These are phyloP conservation scores for Coelopa pilipes DNA, from an alignment of 2,888 invertebrate species.

Conservation along the genomic window DNA sequence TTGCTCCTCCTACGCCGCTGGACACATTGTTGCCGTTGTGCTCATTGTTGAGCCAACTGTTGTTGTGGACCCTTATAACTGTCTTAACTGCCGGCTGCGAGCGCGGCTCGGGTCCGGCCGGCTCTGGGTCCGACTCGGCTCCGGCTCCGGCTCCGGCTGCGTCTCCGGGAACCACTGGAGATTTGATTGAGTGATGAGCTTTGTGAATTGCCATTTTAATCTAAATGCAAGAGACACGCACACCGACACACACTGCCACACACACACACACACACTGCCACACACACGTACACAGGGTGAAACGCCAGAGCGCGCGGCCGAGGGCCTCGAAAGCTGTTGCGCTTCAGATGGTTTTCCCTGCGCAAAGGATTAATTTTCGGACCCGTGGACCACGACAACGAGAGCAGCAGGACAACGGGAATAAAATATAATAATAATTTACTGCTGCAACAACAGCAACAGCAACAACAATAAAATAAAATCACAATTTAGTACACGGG, in stretches of 20 bases:
- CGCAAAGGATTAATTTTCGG: conserved; percentile 21
- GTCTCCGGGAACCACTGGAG: conserved; percentile 31
- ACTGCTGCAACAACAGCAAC: no score
- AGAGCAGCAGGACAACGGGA: no score
- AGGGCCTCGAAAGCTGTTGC: conserved; percentile 19
- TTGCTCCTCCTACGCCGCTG: conserved; percentile 9
- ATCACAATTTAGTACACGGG: no score
- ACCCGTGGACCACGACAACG: no score
- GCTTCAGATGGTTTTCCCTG: conserved; percentile 6
- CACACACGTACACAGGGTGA: background rate
- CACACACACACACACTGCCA: background rate
- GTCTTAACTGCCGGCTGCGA: background rate
- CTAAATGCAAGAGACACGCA: conserved; percentile 30
- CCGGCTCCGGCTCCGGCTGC: background rate
- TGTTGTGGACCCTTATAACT: background rate
- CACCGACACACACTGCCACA: background rate
- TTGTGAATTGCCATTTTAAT: conserved; percentile 38
- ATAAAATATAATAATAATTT: no score
- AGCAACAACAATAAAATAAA: no score
- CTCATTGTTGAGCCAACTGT: background rate
- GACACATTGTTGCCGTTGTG: background rate
- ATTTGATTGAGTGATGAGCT: conserved; percentile 39
- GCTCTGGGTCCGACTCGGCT: background rate
- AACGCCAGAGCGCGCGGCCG: background rate
- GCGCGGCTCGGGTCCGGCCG: background rate